Conservation (phyloP, 2,888 invertebrate species). For the Ligdia adustata region DNA sequence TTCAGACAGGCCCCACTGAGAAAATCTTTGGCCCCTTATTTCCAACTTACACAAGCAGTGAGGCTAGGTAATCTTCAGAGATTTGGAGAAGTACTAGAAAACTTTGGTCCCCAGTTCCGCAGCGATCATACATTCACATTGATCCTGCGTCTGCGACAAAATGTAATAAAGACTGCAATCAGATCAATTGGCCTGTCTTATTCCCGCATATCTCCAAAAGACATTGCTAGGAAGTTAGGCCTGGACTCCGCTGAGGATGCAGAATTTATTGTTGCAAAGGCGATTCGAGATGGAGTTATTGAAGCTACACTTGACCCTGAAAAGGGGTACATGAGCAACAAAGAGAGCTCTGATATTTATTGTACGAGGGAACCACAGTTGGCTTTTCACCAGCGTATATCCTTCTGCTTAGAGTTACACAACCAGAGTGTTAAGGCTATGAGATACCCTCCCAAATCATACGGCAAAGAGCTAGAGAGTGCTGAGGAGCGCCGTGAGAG, state of each 20-base stretch:
- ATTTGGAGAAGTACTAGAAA: conserved; percentile 96
- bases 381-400: conserved; percentile 98
- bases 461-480: conserved; percentile 98
- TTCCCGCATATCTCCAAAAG: conserved; percentile 96
- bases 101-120: conserved; percentile 96
- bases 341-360: conserved; percentile 98
- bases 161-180: conserved; percentile 99
- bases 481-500: conserved; percentile 98
- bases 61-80: conserved; percentile 96
- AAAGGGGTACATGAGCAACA: conserved; percentile 98
- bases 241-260: conserved; percentile 98
- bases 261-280: conserved; percentile 99
- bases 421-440: conserved; percentile 99
- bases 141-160: conserved; percentile 97
- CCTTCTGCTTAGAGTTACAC: conserved; percentile 98
- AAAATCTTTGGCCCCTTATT: conserved; percentile 96
- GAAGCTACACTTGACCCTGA: conserved; percentile 98
- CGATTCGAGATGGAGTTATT: conserved; percentile 98
- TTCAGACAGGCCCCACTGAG: conserved; percentile 96
- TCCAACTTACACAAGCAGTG: conserved; percentile 98
- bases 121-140: conserved; percentile 97
- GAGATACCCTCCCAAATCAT: conserved; percentile 99
- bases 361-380: conserved; percentile 98
- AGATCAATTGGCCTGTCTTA: conserved; percentile 98
- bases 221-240: conserved; percentile 96